Conservation (phyloP, 1,140 invertebrate species). For the Eriocheir sinensis region DNA sequence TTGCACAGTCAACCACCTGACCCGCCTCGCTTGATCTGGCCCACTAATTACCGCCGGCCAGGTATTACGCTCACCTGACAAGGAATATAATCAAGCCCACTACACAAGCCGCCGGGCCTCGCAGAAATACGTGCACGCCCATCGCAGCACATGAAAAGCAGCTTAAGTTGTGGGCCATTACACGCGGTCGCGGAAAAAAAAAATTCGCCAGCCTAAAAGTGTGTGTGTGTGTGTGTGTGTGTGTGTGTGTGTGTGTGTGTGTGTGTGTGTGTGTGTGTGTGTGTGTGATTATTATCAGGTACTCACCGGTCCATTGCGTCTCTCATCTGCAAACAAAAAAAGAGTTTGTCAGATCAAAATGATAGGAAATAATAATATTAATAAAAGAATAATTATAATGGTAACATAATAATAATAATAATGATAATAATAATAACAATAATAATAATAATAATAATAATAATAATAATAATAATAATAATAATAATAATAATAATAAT, state of each 20-base stretch:
- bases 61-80: constrained; percentile 12
- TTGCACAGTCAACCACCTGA: neutral
- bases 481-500: neutral
- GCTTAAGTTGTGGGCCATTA: too few species aligned
- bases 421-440: neutral
- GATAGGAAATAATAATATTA: too few species aligned
- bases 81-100: neutral
- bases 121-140: neutral
- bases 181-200: too few species aligned
- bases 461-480: too few species aligned
- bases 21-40: neutral
- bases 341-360: too few species aligned
- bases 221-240: neutral
- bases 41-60: neutral
- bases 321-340: neutral
- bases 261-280: neutral
- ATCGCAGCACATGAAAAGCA: neutral
- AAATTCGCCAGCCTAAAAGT: too few species aligned
- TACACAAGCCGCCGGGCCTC: neutral
- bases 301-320: neutral
- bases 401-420: constrained; percentile 27
- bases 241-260: neutral
- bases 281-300: neutral
- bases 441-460: constrained; percentile 20
- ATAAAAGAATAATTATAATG: neutral